Conservation (phyloP, 2,113 vertebrate genomes). For the Onychostruthus taczanowskii region DNA sequence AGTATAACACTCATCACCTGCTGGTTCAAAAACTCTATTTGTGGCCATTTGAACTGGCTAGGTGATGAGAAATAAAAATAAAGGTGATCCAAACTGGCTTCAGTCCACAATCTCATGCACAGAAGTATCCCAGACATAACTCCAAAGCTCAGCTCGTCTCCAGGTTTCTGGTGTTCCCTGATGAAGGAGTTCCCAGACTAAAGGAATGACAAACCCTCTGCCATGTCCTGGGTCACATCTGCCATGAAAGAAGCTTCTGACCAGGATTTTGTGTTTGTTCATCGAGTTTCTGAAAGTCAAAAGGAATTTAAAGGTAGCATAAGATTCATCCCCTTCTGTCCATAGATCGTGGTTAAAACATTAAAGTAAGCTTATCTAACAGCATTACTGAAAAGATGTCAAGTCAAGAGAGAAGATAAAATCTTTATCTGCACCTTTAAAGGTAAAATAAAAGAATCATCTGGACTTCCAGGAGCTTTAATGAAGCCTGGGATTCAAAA, state of each 20-base stretch:
- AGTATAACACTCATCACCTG: not conserved
- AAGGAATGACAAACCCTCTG: not conserved
- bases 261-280: not conserved
- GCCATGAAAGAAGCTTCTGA: not conserved
- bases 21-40: not conserved
- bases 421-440: not conserved
- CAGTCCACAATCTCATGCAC: not conserved
- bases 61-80: not conserved
- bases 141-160: not conserved
- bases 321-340: not conserved
- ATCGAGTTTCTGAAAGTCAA: not conserved
- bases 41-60: not conserved
- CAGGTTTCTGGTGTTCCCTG: not conserved
- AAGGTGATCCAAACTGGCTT: not conserved
- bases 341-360: not conserved
- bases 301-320: not conserved
- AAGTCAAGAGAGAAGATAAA: not conserved
- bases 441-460: not conserved
- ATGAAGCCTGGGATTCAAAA: not conserved
- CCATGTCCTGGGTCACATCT: rapidly evolving
- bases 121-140: not conserved
- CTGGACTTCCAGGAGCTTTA: not conserved
- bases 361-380: not conserved
- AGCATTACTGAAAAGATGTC: not conserved
- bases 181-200: not conserved